Conservation (phyloP, 2,888 invertebrate genomes). For the Lithophane socia region DNA sequence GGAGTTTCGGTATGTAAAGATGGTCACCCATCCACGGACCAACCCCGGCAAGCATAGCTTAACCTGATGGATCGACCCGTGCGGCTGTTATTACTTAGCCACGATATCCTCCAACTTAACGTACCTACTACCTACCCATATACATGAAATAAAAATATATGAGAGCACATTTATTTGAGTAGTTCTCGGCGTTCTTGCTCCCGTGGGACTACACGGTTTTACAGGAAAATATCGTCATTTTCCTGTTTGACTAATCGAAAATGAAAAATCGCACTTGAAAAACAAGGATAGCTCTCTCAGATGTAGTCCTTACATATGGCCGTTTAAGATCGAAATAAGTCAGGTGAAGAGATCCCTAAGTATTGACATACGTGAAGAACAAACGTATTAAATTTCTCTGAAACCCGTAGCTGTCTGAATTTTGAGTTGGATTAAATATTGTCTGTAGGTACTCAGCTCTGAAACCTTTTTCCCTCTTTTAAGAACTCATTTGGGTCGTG, state of each 20-base stretch:
- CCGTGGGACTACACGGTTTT: not conserved
- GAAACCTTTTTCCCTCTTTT: slow-evolving; percentile 20
- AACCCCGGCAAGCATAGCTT: too few relatives aligned
- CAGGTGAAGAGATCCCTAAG: slow-evolving; percentile 2
- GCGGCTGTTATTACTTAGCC: too few relatives aligned
- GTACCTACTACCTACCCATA: not conserved
- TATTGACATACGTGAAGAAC: slow-evolving; percentile 14
- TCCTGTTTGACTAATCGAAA: slow-evolving; percentile 18
- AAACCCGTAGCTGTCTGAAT: not conserved
- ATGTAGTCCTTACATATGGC: not conserved
- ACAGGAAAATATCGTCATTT: not conserved
- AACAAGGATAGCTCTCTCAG: not conserved
- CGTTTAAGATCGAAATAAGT: slow-evolving; percentile 4
- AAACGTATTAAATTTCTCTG: slow-evolving; percentile 26
- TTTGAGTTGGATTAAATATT: slow-evolving; percentile 22
- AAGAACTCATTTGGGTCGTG: slow-evolving; percentile 30
- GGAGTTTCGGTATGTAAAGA: too few relatives aligned
- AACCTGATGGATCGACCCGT: too few relatives aligned
- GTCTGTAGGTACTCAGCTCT: not conserved
- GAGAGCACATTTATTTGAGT: slow-evolving; percentile 36
- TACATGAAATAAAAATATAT: slow-evolving; percentile 19
- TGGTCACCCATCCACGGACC: too few relatives aligned
- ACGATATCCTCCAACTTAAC: too few relatives aligned
- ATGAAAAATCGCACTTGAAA: not conserved
- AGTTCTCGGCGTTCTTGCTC: slow-evolving; percentile 6